A percentile compares a stretch with the other conserved stretches of the same genome.
phyloP scores from a whole-genome alignment of 1,140 invertebrate species.

The Cotesia glomerata region DNA sequence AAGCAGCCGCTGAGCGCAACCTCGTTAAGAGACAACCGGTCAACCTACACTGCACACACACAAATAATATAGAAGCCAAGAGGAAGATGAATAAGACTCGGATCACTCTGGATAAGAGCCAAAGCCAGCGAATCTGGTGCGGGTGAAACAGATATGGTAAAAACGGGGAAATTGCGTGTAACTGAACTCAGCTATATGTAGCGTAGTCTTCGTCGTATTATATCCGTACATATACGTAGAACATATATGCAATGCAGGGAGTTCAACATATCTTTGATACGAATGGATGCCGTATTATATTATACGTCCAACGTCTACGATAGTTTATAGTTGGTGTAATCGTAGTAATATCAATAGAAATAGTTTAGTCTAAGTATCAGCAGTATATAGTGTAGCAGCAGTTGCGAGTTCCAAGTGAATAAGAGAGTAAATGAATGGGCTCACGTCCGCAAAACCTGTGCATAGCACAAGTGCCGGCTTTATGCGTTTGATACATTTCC shows the following conservation, averaged over 20 bases:
- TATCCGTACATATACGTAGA: too few species aligned
- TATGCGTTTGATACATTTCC: conserved; percentile 6
- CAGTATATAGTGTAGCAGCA: neutral
- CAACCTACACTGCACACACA: conserved; percentile 4
- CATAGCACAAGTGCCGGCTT: conserved; percentile 17
- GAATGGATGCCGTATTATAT: too few species aligned
- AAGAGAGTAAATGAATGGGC: conserved; percentile 4
- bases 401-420: neutral
- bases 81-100: neutral
- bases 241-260: too few species aligned
- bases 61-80: neutral
- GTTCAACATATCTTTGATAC: too few species aligned
- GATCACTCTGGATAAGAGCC: neutral
- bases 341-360: too few species aligned
- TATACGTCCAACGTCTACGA: too few species aligned
- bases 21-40: conserved; percentile 26
- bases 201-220: too few species aligned
- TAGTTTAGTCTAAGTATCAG: neutral
- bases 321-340: too few species aligned
- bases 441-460: conserved; percentile 9
- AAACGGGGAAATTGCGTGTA: conserved; percentile 32
- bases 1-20: conserved; percentile 18
- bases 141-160: conserved; percentile 22
- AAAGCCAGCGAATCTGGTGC: conserved; percentile 7
- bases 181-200: neutral